A percentile compares a stretch with the other conserved stretches of the same genome.
phyloP scores from a whole-genome alignment of 2,113 vertebrate genomes.

The Megaleporinus macrocephalus region DNA sequence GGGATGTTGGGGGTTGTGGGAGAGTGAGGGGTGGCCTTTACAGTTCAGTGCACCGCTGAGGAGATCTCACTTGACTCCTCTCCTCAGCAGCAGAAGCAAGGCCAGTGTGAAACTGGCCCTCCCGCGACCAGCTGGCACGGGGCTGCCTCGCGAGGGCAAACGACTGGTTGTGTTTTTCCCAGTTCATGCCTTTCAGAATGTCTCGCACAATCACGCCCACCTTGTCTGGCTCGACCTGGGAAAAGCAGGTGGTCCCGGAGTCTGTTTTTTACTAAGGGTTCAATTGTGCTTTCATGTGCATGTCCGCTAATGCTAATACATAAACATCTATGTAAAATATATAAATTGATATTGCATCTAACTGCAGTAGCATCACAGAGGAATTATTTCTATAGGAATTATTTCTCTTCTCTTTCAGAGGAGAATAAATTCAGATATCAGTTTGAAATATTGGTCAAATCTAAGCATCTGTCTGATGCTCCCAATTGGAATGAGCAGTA shows the following conservation, averaged over 20 bases:
- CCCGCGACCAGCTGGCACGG: conserved; percentile 55
- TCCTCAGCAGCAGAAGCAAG: conserved; percentile 44
- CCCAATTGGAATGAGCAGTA: no score
- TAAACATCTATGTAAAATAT: no score
- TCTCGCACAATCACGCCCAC: conserved; percentile 23
- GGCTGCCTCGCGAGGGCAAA: conserved; percentile 12
- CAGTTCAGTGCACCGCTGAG: conserved; percentile 55
- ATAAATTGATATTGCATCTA: no score
- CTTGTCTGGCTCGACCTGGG: neutral
- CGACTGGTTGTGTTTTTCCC: conserved; percentile 39
- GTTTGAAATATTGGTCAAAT: no score
- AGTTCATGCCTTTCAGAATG: conserved; percentile 51
- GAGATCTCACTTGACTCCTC: conserved; percentile 55
- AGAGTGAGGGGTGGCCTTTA: conserved; percentile 39
- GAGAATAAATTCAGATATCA: no score
- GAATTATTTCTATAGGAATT: no score
- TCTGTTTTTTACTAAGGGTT: no score
- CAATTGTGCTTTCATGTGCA: no score
- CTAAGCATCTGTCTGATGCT: no score
- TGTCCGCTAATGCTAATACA: no score
- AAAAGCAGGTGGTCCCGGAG: neutral
- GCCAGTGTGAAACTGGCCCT: conserved; percentile 63
- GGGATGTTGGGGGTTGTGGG: neutral
- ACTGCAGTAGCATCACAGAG: no score
- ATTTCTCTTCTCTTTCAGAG: no score